A percentile compares a stretch with the other conserved stretches of the same genome.
Evolutionary conservation across 2,797 vertebrate genomes (phyloP).

Genomic region (Vipera ursinii): DNA sequence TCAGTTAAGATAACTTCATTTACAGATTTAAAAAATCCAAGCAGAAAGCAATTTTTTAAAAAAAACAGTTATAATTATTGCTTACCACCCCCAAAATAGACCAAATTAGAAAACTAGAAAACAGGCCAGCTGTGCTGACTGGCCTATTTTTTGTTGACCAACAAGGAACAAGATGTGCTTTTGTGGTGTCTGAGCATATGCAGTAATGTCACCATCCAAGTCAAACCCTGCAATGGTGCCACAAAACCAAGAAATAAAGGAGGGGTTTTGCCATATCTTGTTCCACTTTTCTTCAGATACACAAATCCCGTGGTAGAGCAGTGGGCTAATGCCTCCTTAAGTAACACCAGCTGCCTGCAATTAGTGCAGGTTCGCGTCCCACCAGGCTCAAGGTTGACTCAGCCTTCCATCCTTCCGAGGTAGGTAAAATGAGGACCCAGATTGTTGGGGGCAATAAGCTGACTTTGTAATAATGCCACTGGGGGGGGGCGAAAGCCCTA

Average conservation of each 20-base stretch:
- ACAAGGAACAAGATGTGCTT: neutral
- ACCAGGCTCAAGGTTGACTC: no score
- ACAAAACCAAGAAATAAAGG: neutral
- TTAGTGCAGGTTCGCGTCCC: no score
- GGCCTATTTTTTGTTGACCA: neutral
- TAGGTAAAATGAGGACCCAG: no score
- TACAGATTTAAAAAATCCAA: neutral
- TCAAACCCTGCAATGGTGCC: neutral
- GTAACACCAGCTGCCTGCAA: no score
- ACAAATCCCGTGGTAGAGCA: neutral
- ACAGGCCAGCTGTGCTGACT: neutral
- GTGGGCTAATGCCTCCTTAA: no score
- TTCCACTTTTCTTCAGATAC: neutral
- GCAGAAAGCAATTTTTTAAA: neutral
- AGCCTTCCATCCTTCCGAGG: no score
- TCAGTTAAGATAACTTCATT: neutral
- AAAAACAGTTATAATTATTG: neutral
- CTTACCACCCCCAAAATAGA: neutral
- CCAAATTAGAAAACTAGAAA: neutral
- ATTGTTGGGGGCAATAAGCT: no score
- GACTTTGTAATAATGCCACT: no score
- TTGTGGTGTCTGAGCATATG: neutral
- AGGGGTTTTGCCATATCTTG: neutral
- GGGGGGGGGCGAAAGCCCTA: no score
- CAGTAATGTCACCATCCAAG: neutral